Conservation (phyloP, 1,140 invertebrate species). For the Sminthurinus signatus region DNA sequence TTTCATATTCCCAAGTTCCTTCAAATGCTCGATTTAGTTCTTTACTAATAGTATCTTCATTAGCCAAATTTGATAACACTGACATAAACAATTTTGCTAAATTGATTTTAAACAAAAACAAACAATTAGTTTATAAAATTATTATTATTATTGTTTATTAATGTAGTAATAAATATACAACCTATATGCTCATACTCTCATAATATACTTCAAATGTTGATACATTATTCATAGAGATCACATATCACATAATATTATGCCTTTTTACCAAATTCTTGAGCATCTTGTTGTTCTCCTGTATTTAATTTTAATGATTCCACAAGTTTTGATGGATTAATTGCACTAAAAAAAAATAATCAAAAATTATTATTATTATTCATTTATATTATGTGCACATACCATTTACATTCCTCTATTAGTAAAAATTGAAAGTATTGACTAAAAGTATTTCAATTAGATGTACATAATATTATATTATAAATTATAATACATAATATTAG, state of each 20-base stretch:
- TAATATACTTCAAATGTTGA: too few relatives aligned
- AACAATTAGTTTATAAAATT: conserved; percentile 52
- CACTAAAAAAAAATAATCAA: conserved; percentile 42
- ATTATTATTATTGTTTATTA: too few relatives aligned
- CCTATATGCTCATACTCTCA: too few relatives aligned
- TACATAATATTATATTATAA: too few relatives aligned
- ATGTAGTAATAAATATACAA: too few relatives aligned
- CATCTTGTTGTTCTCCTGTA: conserved; percentile 60
- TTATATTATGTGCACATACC: neutral
- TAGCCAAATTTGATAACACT: conserved; percentile 54
- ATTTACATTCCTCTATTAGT: too few relatives aligned
- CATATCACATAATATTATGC: too few relatives aligned
- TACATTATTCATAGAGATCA: too few relatives aligned
- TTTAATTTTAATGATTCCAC: conserved; percentile 59
- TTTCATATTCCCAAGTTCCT: conserved; percentile 48
- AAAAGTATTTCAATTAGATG: too few relatives aligned
- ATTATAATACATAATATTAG: too few relatives aligned
- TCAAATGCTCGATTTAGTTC: conserved; percentile 57
- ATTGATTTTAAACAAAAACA: neutral
- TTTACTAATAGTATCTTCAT: conserved; percentile 45
- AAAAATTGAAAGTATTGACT: too few relatives aligned
- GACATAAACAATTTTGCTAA: conserved; percentile 52
- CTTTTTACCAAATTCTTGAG: conserved; percentile 68
- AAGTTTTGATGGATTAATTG: conserved; percentile 58
- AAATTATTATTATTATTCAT: conserved; percentile 1